A percentile compares a stretch with the other conserved stretches of the same genome.
phyloP scores from a whole-genome alignment of 2,113 vertebrate genomes.

The Halcyon malimbica region DNA sequence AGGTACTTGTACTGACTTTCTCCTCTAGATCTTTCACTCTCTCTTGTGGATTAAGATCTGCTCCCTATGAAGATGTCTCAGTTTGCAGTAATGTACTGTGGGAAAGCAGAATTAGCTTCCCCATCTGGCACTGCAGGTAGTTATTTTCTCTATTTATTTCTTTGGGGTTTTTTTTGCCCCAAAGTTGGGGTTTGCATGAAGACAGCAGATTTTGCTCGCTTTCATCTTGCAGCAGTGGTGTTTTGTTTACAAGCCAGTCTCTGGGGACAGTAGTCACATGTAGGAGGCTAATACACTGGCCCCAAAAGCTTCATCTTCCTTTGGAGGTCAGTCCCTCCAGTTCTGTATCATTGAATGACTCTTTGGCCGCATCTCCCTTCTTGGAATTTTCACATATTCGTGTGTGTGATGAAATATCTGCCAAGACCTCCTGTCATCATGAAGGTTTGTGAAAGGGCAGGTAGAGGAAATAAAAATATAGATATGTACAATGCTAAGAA shows the following conservation, averaged over 20 bases:
- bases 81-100: not conserved
- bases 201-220: not conserved
- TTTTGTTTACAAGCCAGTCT: not conserved
- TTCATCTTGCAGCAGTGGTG: not conserved
- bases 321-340: not conserved
- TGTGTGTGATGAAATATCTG: not conserved
- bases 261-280: not conserved
- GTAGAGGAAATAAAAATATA: not conserved
- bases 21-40: not conserved
- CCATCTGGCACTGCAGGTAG: not conserved
- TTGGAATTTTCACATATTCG: not conserved
- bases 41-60: not conserved
- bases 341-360: not conserved
- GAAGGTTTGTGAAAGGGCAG: not conserved
- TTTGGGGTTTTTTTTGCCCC: no score
- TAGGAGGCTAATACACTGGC: not conserved
- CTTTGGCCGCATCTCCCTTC: not conserved
- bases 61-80: not conserved
- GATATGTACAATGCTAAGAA: not conserved
- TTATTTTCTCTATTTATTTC: rapidly evolving
- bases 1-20: not conserved
- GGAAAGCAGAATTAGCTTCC: not conserved
- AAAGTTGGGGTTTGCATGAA: not conserved
- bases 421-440: not conserved
- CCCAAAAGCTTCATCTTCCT: not conserved